These are phyloP conservation scores for Caretta caretta DNA, from an alignment of 2,113 vertebrate genomes.

Conservation along the genomic window DNA sequence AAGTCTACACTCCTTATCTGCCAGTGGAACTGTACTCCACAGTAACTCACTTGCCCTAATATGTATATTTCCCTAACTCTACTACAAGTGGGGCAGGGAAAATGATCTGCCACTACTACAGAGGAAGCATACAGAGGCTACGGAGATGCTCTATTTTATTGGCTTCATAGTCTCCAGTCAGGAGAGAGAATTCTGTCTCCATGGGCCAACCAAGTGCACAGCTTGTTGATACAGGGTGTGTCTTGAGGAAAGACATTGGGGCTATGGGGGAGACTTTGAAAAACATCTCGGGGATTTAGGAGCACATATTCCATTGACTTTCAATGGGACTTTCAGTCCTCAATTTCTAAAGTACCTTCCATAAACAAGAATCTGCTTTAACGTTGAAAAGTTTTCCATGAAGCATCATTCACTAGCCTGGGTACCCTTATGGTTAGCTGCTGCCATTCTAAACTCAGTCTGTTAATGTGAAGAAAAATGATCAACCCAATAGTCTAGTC, in stretches of 20 bases:
- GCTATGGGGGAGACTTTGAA: neutral
- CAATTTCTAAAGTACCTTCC: neutral
- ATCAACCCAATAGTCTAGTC: slow-evolving; percentile 44
- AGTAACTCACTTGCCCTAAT: neutral
- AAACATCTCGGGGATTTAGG: neutral
- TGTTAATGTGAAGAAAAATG: slow-evolving; percentile 51
- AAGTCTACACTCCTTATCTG: neutral
- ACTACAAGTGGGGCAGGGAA: neutral
- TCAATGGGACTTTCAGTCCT: neutral
- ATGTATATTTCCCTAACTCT: neutral
- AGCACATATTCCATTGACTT: neutral
- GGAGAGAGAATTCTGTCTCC: neutral
- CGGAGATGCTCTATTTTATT: neutral
- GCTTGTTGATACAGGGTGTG: accelerated
- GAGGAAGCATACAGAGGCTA: neutral
- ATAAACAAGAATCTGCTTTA: neutral
- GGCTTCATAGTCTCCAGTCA: accelerated
- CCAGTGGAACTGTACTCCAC: neutral
- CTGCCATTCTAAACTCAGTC: neutral
- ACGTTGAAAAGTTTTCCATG: neutral
- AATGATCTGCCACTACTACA: neutral
- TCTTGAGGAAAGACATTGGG: neutral
- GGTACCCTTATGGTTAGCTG: slow-evolving; percentile 2
- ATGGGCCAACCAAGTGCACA: neutral
- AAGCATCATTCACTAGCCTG: neutral